phyloP scores from a whole-genome alignment of 1,140 invertebrate species.

The Andricus grossulariae region DNA sequence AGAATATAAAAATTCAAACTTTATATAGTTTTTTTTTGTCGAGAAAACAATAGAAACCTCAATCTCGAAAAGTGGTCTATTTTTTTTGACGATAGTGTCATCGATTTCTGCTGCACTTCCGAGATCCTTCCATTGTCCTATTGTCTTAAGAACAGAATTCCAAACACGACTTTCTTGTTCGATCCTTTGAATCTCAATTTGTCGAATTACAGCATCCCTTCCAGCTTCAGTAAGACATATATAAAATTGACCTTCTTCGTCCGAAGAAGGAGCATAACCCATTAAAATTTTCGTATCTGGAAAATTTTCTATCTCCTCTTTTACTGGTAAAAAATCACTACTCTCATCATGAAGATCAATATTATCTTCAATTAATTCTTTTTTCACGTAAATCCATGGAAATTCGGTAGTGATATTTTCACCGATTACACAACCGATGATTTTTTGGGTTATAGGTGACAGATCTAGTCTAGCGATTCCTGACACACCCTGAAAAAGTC shows the following conservation, averaged over 20 bases:
- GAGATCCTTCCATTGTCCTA: conserved; percentile 78
- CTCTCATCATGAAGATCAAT: conserved; percentile 72
- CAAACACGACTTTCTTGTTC: conserved; percentile 80
- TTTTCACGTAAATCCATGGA: conserved; percentile 82
- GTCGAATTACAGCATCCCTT: conserved; percentile 69
- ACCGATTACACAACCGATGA: conserved; percentile 74
- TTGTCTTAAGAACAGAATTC: conserved; percentile 79
- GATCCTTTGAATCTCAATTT: conserved; percentile 78
- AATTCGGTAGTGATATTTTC: conserved; percentile 82
- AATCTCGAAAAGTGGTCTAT: conserved; percentile 79
- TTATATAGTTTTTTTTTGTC: neutral
- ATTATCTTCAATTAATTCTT: conserved; percentile 79
- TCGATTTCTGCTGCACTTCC: conserved; percentile 82
- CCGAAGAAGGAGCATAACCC: conserved; percentile 81
- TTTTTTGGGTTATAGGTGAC: conserved; percentile 72
- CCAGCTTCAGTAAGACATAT: conserved; percentile 79
- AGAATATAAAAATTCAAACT: neutral
- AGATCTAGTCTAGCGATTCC: conserved; percentile 67
- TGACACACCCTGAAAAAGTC: conserved; percentile 50
- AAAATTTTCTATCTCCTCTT: conserved; percentile 75
- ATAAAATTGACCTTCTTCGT: conserved; percentile 81
- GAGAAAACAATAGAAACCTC: conserved; percentile 75
- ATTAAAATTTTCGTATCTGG: conserved; percentile 79
- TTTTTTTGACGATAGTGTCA: conserved; percentile 73
- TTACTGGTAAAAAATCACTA: conserved; percentile 78